phyloP scores from a whole-genome alignment of 2,113 vertebrate genomes.

The Nesogale talazaci region DNA sequence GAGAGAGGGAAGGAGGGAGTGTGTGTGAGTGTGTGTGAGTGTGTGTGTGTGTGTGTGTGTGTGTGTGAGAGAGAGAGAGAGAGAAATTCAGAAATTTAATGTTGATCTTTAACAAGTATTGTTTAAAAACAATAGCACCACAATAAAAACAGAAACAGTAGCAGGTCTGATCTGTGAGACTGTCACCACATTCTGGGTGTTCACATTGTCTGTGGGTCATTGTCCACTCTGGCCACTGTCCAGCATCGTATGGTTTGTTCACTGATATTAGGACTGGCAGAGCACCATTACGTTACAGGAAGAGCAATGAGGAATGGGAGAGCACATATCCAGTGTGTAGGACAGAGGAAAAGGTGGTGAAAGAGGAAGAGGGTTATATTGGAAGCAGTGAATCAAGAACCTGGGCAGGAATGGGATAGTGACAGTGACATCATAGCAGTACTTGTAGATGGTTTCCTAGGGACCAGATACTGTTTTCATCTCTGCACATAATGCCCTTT shows the following conservation, averaged over 20 bases:
- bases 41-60: too few relatives aligned
- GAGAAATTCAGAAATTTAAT: neutral
- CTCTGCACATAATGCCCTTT: neutral
- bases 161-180: neutral
- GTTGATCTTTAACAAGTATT: neutral
- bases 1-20: too few relatives aligned
- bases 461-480: neutral
- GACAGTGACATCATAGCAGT: neutral
- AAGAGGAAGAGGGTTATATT: neutral
- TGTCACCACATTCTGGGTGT: neutral
- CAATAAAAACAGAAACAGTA: neutral
- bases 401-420: too few relatives aligned
- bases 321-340: too few relatives aligned
- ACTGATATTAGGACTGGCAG: neutral
- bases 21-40: too few relatives aligned
- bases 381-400: neutral
- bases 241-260: neutral
- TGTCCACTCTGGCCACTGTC: neutral
- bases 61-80: neutral
- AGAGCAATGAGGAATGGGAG: neutral
- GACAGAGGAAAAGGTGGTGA: neutral
- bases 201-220: neutral
- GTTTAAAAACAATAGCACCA: neutral
- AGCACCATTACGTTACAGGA: neutral
- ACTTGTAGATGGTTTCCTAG: neutral